These are phyloP conservation scores for Brachionus plicatilis DNA, from an alignment of 1,140 invertebrate species.

Conservation along the genomic window DNA sequence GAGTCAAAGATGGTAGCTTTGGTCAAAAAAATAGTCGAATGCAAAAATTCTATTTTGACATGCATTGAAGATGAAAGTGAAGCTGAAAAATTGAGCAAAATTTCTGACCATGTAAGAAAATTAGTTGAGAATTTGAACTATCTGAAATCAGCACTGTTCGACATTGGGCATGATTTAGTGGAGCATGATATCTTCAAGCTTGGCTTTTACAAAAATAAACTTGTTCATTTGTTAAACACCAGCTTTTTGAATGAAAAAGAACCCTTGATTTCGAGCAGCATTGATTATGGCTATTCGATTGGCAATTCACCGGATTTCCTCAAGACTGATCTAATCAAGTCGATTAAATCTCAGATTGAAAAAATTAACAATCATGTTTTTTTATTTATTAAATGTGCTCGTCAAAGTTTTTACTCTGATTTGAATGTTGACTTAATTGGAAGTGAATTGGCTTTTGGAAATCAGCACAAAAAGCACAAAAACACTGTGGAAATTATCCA, in stretches of 20 bases:
- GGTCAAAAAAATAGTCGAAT: background rate
- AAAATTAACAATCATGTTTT: background rate
- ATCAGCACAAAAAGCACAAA: background rate
- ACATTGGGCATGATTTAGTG: background rate
- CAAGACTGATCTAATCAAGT: background rate
- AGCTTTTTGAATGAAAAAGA: background rate
- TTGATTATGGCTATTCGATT: background rate
- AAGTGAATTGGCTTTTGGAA: background rate
- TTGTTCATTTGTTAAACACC: background rate
- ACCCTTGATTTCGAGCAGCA: background rate
- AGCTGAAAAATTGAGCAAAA: background rate
- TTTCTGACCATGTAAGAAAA: background rate
- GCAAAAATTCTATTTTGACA: background rate
- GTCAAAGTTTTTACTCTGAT: background rate
- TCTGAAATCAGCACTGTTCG: background rate
- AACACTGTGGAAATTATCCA: slow-evolving; percentile 6
- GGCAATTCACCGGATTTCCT: background rate
- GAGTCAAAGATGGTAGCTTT: background rate
- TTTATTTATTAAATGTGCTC: background rate
- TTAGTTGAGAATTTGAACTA: background rate
- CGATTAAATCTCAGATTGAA: background rate
- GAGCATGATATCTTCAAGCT: background rate
- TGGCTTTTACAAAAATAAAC: background rate
- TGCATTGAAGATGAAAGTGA: background rate
- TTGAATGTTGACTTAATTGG: background rate